These are phyloP conservation scores for Clinocottus analis DNA, from an alignment of 2,113 vertebrate genomes.

Conservation along the genomic window DNA sequence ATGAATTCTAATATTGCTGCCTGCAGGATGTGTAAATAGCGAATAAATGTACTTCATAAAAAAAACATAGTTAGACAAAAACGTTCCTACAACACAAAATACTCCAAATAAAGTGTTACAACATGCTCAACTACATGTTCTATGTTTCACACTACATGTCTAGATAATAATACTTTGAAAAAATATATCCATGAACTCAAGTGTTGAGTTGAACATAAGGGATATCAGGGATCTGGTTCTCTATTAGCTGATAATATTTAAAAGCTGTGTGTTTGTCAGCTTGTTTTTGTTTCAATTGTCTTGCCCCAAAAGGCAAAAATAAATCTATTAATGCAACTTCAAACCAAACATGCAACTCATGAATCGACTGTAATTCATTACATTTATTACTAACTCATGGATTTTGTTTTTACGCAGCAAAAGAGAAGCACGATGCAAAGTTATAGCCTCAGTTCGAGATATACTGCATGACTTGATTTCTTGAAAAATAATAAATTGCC, in stretches of 20 bases:
- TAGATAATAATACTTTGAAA: neutral
- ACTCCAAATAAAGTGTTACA: neutral
- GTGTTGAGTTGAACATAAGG: neutral
- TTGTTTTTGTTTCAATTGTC: neutral
- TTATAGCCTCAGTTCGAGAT: slow-evolving; percentile 1
- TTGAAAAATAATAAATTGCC: slow-evolving; percentile 33
- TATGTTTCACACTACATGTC: neutral
- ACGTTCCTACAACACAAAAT: neutral
- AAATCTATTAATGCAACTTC: neutral
- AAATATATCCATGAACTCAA: neutral
- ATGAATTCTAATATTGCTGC: neutral
- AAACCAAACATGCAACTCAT: slow-evolving; percentile 8
- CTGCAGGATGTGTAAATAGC: neutral
- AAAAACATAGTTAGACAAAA: neutral
- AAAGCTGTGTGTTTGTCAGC: neutral
- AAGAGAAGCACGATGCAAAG: neutral
- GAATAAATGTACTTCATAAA: neutral
- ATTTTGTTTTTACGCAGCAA: neutral
- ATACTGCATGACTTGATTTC: slow-evolving; percentile 19
- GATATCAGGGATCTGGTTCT: neutral
- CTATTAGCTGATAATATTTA: neutral
- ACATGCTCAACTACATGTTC: neutral
- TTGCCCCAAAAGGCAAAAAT: neutral
- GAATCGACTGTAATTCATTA: neutral
- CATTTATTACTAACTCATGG: neutral